Base-by-base conservation (phyloP, 2,888 invertebrate species). In the Elegia similella region DNA sequence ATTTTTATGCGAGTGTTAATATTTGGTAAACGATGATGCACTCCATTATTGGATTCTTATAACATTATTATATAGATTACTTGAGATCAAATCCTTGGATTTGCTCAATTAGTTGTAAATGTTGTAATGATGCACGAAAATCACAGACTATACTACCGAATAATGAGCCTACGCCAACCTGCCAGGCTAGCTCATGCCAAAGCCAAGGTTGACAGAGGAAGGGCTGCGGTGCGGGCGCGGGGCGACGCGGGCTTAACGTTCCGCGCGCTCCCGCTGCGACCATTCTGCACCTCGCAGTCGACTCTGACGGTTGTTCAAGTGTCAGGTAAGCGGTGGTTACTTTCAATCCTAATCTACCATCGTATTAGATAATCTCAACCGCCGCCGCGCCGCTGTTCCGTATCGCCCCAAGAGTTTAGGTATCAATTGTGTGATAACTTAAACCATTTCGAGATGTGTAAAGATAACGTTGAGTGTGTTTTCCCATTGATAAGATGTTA, bases 201-300 rank as follows among this genome's bases (percentile, higher is more conserved):
- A 88, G 90, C 89, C 90, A 88, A 90, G 89, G 90, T 86, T 88
- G 84, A 67, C 69, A 76, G 78, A 84, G 83, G 83, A 79, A 81
- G 86, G 84, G 86, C 77, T 56, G 78, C 76, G 80, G 79, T 72
- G 78, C 77, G 88, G 88, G 86, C 76, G 88, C 84, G 87, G 88
- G 86, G 83, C 69, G 80, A 62, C 76, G 77, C 82, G 81, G 84
- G 88, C 88, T 86, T 86, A 88, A 87, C 88, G 89, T 78, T 83
- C 83, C 75, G 87, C 88, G 88, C 89, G 82, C 82, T 84, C 85
- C 86, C 85, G 78, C 83, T 76, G 78, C 76, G 80, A 83, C 82
- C 92, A 92, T 92, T 92, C 92, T 90, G 85, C 92, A 89, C 90
- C 89, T 88, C 86, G 92, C 90, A 91, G 91, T 90, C 88, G 90